Base-by-base conservation (phyloP, 53 echinoderm and acorn worm genomes). In the Stichopus horrens region DNA sequence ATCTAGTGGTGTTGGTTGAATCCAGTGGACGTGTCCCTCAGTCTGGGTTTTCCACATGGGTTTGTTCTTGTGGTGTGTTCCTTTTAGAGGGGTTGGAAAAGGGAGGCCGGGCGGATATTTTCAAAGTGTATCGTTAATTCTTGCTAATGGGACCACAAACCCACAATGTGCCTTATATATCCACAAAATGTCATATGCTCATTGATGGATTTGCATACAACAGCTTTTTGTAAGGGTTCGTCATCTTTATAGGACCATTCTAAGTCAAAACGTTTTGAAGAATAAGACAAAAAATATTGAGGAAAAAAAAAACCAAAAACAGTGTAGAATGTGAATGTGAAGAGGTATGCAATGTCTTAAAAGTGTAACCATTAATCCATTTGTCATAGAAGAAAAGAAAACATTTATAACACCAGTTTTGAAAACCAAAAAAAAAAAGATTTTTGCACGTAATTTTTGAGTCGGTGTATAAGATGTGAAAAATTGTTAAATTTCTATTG, bases 91-190 rank as follows among this genome's bases (percentile, higher is more conserved):
- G 71, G 71, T 71, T 18, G 71, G 37, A 37, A 37, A 37, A 37
- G 37, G 2, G 37, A 37, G 37, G 23, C 5, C 1, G 37, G 14
- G 52, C 8, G 23, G 81, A 56, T 55, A 56, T 21, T 21, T 56
- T 22, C 81, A 81, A 58, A 58, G 58, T 81, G 21, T 81, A 81
- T 81, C 81, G 58, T 81, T 81, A 81, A 56, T 58, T 81, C 54
- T 81, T 71, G 71, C 71, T 81, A 21, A 81, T 57, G 81, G 81
- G 81, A 81, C 81, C 81, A 81, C 81, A 81, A 81, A 81, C 81
- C 81, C 81, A 81, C 81, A 20, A 58, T 57, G 81, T 81, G 81
- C 81, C 81, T 81, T 81, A 81, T 37, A 37, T 57, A 54, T 56
- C 81, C 81, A 81, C 55, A 81, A 9, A 37, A 71, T 71, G 71